A percentile compares a stretch with the other conserved stretches of the same genome.
Evolutionary conservation across 2,113 vertebrate species (phyloP).

Genomic region (Nestor notabilis): DNA sequence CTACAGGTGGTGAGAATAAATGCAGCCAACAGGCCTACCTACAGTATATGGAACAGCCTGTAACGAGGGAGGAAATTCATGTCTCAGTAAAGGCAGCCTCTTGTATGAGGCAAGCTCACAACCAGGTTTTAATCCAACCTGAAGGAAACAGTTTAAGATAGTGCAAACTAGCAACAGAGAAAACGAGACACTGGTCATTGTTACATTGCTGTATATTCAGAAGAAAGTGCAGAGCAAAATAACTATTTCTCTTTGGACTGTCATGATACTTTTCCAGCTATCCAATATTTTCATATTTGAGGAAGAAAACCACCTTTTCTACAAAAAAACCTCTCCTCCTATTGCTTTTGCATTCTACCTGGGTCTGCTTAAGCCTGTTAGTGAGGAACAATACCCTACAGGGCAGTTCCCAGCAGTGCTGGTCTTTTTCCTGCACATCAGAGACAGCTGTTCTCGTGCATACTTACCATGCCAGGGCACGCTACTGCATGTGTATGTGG

Average conservation of each 20-base stretch:
- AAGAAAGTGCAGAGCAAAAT: not conserved
- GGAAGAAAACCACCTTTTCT: not conserved
- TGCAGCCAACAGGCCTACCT: not conserved
- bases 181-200: not conserved
- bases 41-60: not conserved
- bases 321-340: not conserved
- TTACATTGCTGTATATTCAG: not conserved
- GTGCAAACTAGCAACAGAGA: not conserved
- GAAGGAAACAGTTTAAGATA: not conserved
- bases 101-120: not conserved
- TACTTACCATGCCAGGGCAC: rapidly evolving
- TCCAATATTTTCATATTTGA: not conserved
- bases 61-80: not conserved
- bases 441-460: not conserved
- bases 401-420: not conserved
- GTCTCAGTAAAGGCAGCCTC: not conserved
- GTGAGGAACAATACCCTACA: not conserved
- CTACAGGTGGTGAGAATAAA: not conserved
- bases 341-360: not conserved
- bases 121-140: not conserved
- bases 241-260: not conserved
- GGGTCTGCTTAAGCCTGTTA: not conserved
- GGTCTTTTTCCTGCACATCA: not conserved
- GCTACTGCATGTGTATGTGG: rapidly evolving
- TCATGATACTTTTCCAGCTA: not conserved